A percentile compares a stretch with the other conserved stretches of the same genome.
These are phyloP conservation scores for Zoanthus sociatus DNA, from an alignment of 92 coral and sea anemone genomes.

Conservation along the genomic window DNA sequence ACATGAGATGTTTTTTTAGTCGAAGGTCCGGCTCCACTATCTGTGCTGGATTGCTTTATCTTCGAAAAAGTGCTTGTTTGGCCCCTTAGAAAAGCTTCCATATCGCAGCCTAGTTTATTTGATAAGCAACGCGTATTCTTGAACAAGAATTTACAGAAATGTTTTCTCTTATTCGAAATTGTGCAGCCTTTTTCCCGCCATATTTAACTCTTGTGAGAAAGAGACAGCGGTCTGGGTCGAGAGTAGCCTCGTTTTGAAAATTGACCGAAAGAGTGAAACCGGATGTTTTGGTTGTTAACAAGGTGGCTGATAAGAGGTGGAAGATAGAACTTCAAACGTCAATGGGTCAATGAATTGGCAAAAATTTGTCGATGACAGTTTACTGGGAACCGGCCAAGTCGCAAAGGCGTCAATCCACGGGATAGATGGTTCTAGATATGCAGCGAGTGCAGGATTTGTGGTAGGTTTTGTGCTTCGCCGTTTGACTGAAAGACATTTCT, in stretches of 20 bases:
- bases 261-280: slow-evolving; percentile 11
- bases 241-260: background rate
- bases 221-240: slow-evolving; percentile 12
- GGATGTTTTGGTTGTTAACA: slow-evolving; percentile 36
- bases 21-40: slow-evolving; percentile 69
- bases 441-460: slow-evolving; percentile 92
- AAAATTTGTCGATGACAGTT: slow-evolving; percentile 92
- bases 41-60: slow-evolving; percentile 70
- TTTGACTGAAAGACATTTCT: too few species aligned
- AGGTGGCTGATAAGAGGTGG: background rate
- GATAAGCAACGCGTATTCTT: background rate
- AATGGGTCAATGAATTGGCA: slow-evolving; percentile 94
- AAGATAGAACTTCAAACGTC: background rate
- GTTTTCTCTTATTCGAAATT: background rate
- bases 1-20: slow-evolving; percentile 65
- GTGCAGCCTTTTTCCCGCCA: slow-evolving; percentile 60
- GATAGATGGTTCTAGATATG: slow-evolving; percentile 86
- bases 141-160: background rate
- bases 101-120: background rate
- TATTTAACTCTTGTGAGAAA: slow-evolving; percentile 2
- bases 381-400: slow-evolving; percentile 97
- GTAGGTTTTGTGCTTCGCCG: slow-evolving; percentile 43
- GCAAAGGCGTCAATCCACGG: slow-evolving; percentile 97
- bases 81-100: slow-evolving; percentile 95
- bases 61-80: slow-evolving; percentile 73